These are phyloP conservation scores for Anguilla rostrata DNA, from an alignment of 2,113 vertebrate species.

Conservation along the genomic window DNA sequence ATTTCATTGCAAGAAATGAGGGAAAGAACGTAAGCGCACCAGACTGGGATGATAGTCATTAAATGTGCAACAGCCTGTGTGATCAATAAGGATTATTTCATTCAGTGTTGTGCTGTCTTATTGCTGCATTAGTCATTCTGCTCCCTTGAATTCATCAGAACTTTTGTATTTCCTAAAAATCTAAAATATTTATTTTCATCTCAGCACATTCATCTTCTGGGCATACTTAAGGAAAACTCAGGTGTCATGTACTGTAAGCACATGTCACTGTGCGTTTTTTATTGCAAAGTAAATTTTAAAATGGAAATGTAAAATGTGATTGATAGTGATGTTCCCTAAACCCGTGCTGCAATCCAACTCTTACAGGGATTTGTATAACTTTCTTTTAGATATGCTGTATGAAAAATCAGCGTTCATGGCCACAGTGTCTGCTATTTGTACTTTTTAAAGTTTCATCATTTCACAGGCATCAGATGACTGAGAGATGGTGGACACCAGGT, in stretches of 20 bases:
- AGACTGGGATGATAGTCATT: neutral
- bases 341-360: neutral
- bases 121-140: neutral
- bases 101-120: neutral
- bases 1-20: conserved; percentile 5
- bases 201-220: neutral
- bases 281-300: neutral
- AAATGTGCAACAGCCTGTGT: neutral
- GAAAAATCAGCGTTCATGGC: conserved; percentile 1
- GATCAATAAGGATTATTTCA: conserved; percentile 6
- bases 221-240: neutral
- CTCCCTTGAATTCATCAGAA: neutral
- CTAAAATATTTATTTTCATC: neutral
- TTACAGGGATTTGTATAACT: neutral
- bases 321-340: neutral
- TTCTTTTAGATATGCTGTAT: neutral
- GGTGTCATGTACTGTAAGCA: neutral
- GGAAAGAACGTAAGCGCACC: neutral
- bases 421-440: conserved; percentile 30
- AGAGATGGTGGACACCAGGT: conserved; percentile 34
- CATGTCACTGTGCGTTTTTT: neutral
- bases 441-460: conserved; percentile 36
- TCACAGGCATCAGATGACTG: neutral
- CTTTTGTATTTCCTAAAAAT: neutral
- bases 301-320: neutral